Percentiles rank a stretch among this genome's conserved stretches.
phyloP scores from a whole-genome alignment of 2,888 invertebrate species.

The Calephelis perditalis region DNA sequence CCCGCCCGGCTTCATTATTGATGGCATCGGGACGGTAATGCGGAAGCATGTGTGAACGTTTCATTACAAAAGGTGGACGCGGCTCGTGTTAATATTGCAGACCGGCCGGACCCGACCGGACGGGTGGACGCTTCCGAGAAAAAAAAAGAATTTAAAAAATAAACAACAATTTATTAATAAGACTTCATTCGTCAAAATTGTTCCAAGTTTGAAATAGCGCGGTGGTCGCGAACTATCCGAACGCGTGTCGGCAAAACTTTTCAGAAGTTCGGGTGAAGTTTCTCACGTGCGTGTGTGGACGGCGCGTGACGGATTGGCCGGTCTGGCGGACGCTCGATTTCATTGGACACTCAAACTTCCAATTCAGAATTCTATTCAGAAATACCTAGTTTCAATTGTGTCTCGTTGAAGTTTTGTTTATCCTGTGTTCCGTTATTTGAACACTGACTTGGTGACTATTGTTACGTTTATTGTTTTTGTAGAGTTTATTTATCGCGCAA shows the following conservation, averaged over 20 bases:
- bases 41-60: slow-evolving; percentile 79
- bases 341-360: slow-evolving; percentile 36
- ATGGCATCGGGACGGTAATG: slow-evolving; percentile 78
- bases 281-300: slow-evolving; percentile 66
- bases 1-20: slow-evolving; percentile 79
- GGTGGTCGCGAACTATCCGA: slow-evolving; percentile 44
- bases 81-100: slow-evolving; percentile 76
- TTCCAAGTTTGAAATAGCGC: slow-evolving; percentile 39
- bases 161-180: slow-evolving; percentile 39
- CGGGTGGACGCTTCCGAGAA: slow-evolving; percentile 69
- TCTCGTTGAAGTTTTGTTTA: slow-evolving; percentile 43
- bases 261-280: slow-evolving; percentile 56
- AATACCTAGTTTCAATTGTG: slow-evolving; percentile 39
- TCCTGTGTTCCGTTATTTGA: slow-evolving; percentile 46
- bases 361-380: slow-evolving; percentile 29
- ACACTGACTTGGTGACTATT: slow-evolving; percentile 65
- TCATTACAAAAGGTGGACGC: slow-evolving; percentile 78
- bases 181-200: slow-evolving; percentile 35
- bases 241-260: slow-evolving; percentile 59
- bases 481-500: slow-evolving; percentile 48
- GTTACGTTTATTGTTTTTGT: slow-evolving; percentile 48
- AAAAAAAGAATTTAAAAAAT: slow-evolving; percentile 47
- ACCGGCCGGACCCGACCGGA: slow-evolving; percentile 73
- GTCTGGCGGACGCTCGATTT: slow-evolving; percentile 40
- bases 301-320: slow-evolving; percentile 49